Conservation (phyloP, 2,888 invertebrate genomes). For the Strigamia crassipes region DNA sequence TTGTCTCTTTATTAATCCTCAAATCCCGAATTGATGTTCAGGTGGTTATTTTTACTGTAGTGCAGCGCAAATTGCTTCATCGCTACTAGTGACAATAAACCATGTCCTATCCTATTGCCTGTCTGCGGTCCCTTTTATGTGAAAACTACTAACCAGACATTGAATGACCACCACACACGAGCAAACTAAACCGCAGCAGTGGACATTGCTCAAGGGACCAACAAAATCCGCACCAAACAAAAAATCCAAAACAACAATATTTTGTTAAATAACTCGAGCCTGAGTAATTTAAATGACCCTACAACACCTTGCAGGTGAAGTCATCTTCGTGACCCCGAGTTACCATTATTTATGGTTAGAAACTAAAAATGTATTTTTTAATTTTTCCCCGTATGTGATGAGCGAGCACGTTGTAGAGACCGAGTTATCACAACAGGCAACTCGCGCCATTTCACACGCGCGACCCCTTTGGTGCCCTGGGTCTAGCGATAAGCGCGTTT, state of each 20-base stretch:
- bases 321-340: not conserved
- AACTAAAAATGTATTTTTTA: not conserved
- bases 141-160: constrained; percentile 15
- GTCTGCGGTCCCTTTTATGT: not conserved
- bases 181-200: not conserved
- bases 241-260: not conserved
- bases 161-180: not conserved
- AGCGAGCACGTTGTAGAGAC: constrained; percentile 7
- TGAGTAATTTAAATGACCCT: constrained; percentile 28
- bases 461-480: constrained; percentile 42
- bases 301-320: not conserved
- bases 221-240: not conserved
- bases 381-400: not conserved
- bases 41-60: not conserved
- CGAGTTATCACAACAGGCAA: constrained; percentile 10
- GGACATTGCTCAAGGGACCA: constrained; percentile 1
- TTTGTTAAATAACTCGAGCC: not conserved
- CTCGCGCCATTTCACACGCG: constrained; percentile 42
- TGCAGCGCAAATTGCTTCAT: not conserved
- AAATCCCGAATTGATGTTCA: not conserved
- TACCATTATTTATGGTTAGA: not conserved
- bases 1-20: not conserved
- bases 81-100: not conserved
- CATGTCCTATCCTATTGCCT: not conserved
- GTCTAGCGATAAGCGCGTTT: constrained; percentile 40